phyloP scores from a whole-genome alignment of 1,140 invertebrate species.

The Caenorhabditis briggsae region DNA sequence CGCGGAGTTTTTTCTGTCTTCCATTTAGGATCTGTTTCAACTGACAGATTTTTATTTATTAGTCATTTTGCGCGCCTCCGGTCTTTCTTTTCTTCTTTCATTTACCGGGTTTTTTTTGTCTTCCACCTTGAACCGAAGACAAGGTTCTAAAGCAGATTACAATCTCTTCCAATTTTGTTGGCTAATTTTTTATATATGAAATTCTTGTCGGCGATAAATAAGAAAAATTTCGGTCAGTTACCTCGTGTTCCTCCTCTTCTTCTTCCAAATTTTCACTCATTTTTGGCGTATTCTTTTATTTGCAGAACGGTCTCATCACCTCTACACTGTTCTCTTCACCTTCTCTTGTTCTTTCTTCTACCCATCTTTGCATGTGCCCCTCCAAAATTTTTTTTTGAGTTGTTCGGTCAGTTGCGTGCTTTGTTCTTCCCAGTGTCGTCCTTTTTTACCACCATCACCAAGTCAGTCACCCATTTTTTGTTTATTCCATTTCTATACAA shows the following conservation, averaged over 20 bases:
- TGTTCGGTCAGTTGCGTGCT: conserved; percentile 13
- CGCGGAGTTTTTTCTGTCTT: neutral
- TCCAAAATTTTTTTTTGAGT: neutral
- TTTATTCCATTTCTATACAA: conserved; percentile 41
- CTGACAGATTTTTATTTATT: conserved; percentile 23
- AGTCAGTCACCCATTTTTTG: conserved; percentile 17
- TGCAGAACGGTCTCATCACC: conserved; percentile 51
- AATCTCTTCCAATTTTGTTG: neutral
- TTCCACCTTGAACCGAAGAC: neutral
- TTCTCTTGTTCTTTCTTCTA: neutral
- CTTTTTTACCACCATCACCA: neutral
- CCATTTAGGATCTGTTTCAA: conserved; percentile 1
- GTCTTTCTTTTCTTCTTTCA: neutral
- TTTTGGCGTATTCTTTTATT: conserved; percentile 32
- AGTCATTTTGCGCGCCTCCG: neutral
- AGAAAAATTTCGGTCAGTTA: conserved; percentile 46
- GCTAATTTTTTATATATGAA: neutral
- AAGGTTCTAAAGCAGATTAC: neutral
- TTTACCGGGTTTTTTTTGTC: no score
- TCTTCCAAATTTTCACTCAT: no score
- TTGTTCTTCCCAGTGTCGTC: conserved; percentile 13
- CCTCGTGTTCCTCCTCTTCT: conserved; percentile 7
- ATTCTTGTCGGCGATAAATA: neutral
- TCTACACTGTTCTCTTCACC: neutral
- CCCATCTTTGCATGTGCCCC: conserved; percentile 17